Evolutionary conservation across 2,888 invertebrate genomes (phyloP).

Genomic region (Lumbricus terrestris): DNA sequence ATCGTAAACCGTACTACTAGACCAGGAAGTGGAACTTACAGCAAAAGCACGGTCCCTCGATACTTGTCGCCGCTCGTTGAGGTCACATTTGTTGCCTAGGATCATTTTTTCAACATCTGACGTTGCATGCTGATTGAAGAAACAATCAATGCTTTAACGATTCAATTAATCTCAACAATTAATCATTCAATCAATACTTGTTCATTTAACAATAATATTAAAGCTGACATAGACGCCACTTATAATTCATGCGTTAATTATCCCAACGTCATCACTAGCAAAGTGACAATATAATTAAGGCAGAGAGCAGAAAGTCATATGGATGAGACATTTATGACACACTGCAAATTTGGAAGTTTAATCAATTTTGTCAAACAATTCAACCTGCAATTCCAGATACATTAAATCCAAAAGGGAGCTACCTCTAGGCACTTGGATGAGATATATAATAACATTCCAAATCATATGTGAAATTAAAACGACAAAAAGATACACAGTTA

Average conservation of each 20-base stretch:
- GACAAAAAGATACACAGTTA: neutral
- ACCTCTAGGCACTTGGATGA: neutral
- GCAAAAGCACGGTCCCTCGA: slow-evolving; percentile 8
- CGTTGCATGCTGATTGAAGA: neutral
- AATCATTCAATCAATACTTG: no score
- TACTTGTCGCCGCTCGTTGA: slow-evolving; percentile 8
- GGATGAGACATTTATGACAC: neutral
- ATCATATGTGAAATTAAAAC: neutral
- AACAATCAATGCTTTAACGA: neutral
- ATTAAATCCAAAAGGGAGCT: neutral
- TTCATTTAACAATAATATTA: no score
- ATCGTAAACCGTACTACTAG: neutral
- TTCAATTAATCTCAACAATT: neutral
- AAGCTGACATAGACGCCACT: no score
- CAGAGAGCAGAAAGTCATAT: neutral
- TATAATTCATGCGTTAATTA: neutral
- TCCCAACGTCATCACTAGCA: neutral
- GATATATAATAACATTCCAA: neutral
- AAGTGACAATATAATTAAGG: neutral
- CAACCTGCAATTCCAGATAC: neutral
- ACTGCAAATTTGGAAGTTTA: neutral
- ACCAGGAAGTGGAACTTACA: neutral
- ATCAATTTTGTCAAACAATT: neutral
- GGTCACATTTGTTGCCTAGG: slow-evolving; percentile 7
- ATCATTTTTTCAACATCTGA: slow-evolving; percentile 9